phyloP scores from a whole-genome alignment of 2,888 invertebrate genomes.

The Sphecodes monilicornis region DNA sequence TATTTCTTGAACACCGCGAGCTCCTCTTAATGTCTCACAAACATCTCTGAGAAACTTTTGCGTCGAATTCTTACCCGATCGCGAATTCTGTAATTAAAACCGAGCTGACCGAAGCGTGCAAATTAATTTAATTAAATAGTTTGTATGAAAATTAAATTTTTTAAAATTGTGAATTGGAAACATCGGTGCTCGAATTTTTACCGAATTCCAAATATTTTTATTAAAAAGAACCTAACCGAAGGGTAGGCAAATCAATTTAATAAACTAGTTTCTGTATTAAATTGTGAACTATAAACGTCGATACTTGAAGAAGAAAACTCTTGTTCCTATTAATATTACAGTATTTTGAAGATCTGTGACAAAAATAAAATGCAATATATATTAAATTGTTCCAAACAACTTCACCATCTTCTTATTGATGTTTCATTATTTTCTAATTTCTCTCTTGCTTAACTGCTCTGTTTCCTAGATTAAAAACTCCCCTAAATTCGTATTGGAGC shows the following conservation, averaged over 20 bases:
- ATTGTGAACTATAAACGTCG: no score
- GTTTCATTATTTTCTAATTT: background rate
- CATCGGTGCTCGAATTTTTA: background rate
- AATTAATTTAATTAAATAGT: background rate
- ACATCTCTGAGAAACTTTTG: background rate
- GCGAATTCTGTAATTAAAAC: background rate
- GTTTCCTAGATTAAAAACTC: background rate
- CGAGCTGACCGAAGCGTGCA: background rate
- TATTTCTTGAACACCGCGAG: background rate
- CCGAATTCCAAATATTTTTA: no score
- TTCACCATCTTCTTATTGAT: background rate
- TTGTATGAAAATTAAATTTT: background rate
- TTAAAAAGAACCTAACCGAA: no score
- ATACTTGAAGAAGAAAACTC: no score
- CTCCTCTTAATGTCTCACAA: background rate
- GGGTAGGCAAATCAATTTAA: background rate
- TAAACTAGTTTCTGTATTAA: no score
- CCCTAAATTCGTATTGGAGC: background rate
- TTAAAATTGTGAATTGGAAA: background rate
- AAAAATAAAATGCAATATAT: no score
- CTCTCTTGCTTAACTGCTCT: background rate
- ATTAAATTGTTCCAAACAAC: no score
- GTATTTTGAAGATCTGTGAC: no score
- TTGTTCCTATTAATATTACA: no score
- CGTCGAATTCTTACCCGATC: background rate